Base-by-base conservation (phyloP, 2,797 vertebrate species). In the Trematomus bernacchii region DNA sequence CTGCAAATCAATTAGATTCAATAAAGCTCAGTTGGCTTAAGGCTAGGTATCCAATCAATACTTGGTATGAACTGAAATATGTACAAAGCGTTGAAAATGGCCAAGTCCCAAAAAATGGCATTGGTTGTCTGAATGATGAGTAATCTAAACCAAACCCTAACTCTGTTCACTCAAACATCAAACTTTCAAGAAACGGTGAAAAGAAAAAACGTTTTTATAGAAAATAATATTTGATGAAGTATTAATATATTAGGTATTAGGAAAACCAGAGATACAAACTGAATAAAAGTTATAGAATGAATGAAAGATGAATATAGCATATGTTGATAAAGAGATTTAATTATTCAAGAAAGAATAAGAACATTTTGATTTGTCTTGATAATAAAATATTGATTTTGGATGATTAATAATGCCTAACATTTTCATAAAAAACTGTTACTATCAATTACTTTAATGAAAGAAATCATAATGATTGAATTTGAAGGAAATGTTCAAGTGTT, bases 21-120 rank as follows among this genome's bases (percentile, higher is more conserved):
- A 13, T 54, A 2, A 55, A 68, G 13, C 65, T 51, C 15, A 62
- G 44, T 12, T 30, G 47, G 33, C 61, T 51, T 60, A 7, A 61
- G 10, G 18, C 48, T 19, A 47, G 40, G 37, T 30, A 43, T 66
- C 15, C 3, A 73, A 63, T 66, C 14, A 50, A 3, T 21, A 44
- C 37, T 60, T 47, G 19, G 14, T 50, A 40, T 12, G 10, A 18
- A n/a, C 18, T 64, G 10, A 63, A 63, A 62, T 21, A 13, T 16
- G 15, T 48, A 33, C 47, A 42, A 12, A n/a, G 58, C 9, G 51
- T 43, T 44, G 12, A 27, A 63, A 33, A 46, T 14, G 14, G 11
- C 4, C n/a, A 6, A 64, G 6, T n/a, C 13, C 58, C 18, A 33
- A 61, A 40, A 64, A 12, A 11, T 50, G 33, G 33, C 30, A 65